A percentile compares a stretch with the other conserved stretches of the same genome.
Evolutionary conservation across 23 tunicate genomes (phyloP).

Genomic region (Oikopleura dioica): DNA sequence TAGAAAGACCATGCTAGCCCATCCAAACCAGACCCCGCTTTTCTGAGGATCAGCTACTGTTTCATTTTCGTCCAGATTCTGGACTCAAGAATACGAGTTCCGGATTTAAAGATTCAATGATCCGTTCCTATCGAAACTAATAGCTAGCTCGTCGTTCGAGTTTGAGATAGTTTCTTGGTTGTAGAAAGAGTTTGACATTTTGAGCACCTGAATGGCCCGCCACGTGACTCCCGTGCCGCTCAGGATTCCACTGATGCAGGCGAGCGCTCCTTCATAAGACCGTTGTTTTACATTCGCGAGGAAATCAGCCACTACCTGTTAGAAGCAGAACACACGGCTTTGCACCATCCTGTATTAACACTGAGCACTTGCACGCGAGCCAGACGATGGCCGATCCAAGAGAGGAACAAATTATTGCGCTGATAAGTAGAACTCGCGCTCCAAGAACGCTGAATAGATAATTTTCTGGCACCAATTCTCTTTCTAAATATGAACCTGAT

Average conservation of each 20-base stretch:
- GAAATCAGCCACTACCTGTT: too few relatives aligned
- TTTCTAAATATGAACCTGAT: too few relatives aligned
- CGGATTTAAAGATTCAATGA: too few relatives aligned
- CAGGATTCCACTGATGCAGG: not conserved
- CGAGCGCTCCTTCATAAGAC: not conserved
- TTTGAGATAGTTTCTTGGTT: too few relatives aligned
- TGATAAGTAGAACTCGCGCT: not conserved
- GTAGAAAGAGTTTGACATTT: not conserved
- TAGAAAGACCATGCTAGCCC: not conserved
- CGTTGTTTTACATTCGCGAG: too few relatives aligned
- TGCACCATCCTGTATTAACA: not conserved
- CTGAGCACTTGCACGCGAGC: slow-evolving; percentile 7
- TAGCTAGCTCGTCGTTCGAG: too few relatives aligned
- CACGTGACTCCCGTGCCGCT: not conserved
- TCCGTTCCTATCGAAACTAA: too few relatives aligned
- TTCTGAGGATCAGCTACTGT: not conserved
- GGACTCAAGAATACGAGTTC: not conserved
- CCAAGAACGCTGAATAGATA: slow-evolving; percentile 10
- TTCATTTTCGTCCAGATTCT: not conserved
- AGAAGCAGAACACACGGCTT: not conserved
- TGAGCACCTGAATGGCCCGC: not conserved
- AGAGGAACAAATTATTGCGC: not conserved
- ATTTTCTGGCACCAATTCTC: too few relatives aligned
- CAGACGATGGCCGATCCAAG: not conserved
- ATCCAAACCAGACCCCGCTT: not conserved